These are phyloP conservation scores for Sinopyrophorus schimmeli DNA, from an alignment of 2,888 invertebrate genomes.

Conservation along the genomic window DNA sequence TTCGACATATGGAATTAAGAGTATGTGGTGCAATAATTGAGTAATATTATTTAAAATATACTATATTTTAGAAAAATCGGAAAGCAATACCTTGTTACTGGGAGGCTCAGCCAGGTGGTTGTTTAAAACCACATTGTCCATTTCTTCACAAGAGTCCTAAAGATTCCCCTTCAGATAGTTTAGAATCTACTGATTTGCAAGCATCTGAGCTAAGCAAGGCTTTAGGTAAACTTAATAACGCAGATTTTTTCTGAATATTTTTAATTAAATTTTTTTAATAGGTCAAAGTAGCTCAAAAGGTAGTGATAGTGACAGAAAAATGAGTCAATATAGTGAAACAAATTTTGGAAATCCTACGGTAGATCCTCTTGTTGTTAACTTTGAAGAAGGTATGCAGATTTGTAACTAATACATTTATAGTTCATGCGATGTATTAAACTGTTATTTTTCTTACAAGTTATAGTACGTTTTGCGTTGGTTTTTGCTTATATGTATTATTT, in stretches of 20 bases:
- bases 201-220: slow-evolving; percentile 27
- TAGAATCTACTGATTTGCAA: slow-evolving; percentile 36
- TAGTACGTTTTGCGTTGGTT: slow-evolving; percentile 14
- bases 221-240: slow-evolving; percentile 12
- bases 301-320: slow-evolving; percentile 34
- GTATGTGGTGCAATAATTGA: slow-evolving; percentile 54
- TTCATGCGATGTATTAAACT: slow-evolving; percentile 23
- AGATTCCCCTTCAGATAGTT: slow-evolving; percentile 38
- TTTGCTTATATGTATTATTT: slow-evolving; percentile 22
- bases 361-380: slow-evolving; percentile 75
- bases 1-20: slow-evolving; percentile 83
- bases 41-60: no score
- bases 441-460: slow-evolving; percentile 18
- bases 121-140: slow-evolving; percentile 82
- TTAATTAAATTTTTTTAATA: slow-evolving; percentile 6
- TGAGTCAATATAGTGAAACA: slow-evolving; percentile 43
- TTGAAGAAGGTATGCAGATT: slow-evolving; percentile 82
- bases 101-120: slow-evolving; percentile 84
- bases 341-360: slow-evolving; percentile 57
- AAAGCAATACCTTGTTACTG: slow-evolving; percentile 84
- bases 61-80: slow-evolving; percentile 70
- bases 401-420: slow-evolving; percentile 52
- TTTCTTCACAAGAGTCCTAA: slow-evolving; percentile 69
- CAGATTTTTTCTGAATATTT: not conserved
- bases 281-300: slow-evolving; percentile 31